These are phyloP conservation scores for Scomber japonicus DNA, from an alignment of 2,113 vertebrate genomes.

Conservation along the genomic window DNA sequence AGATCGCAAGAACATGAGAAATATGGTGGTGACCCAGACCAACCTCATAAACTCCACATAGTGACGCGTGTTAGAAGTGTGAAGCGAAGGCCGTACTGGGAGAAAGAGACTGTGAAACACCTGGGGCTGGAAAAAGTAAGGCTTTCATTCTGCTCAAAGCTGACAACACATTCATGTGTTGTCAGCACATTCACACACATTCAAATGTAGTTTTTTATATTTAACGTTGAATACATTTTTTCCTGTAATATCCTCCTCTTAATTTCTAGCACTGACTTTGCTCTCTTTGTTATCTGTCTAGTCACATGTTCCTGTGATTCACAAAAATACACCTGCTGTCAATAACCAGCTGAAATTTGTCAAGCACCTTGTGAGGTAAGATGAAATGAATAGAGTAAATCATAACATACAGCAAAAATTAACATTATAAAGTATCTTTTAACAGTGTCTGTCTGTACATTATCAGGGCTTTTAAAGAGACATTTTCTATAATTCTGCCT, in stretches of 20 bases:
- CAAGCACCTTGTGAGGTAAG: slow-evolving; percentile 96
- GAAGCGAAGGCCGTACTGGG: slow-evolving; percentile 93
- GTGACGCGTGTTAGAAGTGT: slow-evolving; percentile 90
- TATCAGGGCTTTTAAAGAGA: not conserved
- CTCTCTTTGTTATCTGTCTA: slow-evolving; percentile 58
- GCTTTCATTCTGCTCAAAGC: not conserved
- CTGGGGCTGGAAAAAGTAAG: slow-evolving; percentile 92
- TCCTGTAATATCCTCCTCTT: too few species aligned
- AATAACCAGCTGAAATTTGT: slow-evolving; percentile 91
- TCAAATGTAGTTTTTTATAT: too few species aligned
- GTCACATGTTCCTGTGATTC: slow-evolving; percentile 89
- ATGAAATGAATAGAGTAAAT: not conserved
- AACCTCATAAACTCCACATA: slow-evolving; percentile 95
- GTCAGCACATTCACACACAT: too few species aligned
- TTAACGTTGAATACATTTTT: too few species aligned
- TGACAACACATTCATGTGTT: not conserved
- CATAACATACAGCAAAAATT: too few species aligned
- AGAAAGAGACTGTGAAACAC: slow-evolving; percentile 88
- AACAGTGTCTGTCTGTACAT: not conserved
- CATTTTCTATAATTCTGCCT: not conserved
- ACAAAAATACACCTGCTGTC: slow-evolving; percentile 95
- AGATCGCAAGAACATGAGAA: slow-evolving; percentile 91
- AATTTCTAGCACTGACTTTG: not conserved
- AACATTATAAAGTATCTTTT: not conserved
- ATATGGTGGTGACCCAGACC: slow-evolving; percentile 92